phyloP scores from a whole-genome alignment of 2,797 vertebrate species.

The Danio tinwini region DNA sequence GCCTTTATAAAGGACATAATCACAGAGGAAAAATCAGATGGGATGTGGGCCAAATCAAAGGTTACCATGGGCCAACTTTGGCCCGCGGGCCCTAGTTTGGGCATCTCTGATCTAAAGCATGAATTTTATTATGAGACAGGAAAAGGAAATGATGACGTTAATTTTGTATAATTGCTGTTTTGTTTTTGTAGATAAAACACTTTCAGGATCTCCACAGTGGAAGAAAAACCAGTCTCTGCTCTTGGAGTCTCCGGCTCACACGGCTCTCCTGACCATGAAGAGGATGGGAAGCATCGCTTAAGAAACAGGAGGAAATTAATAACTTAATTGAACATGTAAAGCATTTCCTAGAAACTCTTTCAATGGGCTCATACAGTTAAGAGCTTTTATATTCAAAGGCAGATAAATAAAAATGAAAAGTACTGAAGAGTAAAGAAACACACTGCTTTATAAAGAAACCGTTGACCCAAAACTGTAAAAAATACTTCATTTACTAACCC shows the following conservation, averaged over 20 bases:
- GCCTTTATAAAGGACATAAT: too few relatives aligned
- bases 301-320: neutral
- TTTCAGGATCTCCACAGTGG: constrained; percentile 71
- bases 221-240: constrained; percentile 68
- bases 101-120: too few relatives aligned
- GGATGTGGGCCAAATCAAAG: too few relatives aligned
- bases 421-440: constrained; percentile 1
- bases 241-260: constrained; percentile 74
- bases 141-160: neutral
- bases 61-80: too few relatives aligned
- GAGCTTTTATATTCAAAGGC: constrained; percentile 8
- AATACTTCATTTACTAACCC: too few relatives aligned
- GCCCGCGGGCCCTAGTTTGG: too few relatives aligned
- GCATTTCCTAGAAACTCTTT: neutral
- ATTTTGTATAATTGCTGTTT: neutral
- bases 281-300: constrained; percentile 65
- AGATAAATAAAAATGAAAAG: neutral
- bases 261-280: constrained; percentile 70
- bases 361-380: neutral
- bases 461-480: too few relatives aligned
- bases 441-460: neutral
- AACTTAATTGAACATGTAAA: neutral
- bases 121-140: neutral
- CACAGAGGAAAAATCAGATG: too few relatives aligned
- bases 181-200: constrained; percentile 65